A percentile compares a stretch with the other conserved stretches of the same genome.
These are phyloP conservation scores for Phataginus tetradactyla DNA, from an alignment of 2,797 vertebrate genomes.

Conservation along the genomic window DNA sequence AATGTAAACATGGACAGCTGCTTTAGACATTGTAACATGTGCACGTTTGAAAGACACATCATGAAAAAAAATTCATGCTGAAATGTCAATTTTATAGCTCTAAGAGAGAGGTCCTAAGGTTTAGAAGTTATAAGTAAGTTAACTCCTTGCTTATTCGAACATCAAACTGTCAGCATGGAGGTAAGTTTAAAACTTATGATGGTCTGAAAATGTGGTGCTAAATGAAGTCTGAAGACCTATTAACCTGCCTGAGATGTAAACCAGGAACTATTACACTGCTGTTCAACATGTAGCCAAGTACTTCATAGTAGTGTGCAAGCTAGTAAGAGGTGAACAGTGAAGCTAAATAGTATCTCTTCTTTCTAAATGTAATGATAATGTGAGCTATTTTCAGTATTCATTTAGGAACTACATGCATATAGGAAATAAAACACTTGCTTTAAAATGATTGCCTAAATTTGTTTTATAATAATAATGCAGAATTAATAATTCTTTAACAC, in stretches of 20 bases:
- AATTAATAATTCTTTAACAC: background rate
- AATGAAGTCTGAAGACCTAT: constrained; percentile 83
- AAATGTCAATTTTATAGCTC: constrained; percentile 78
- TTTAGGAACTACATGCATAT: background rate
- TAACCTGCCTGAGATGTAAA: constrained; percentile 78
- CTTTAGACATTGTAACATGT: constrained; percentile 78
- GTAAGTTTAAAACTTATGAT: constrained; percentile 76
- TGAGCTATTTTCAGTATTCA: constrained; percentile 21
- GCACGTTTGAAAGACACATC: constrained; percentile 66
- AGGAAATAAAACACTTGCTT: background rate
- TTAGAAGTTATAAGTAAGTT: constrained; percentile 84
- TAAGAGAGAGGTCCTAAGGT: constrained; percentile 76
- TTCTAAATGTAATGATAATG: background rate
- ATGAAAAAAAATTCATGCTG: constrained; percentile 60
- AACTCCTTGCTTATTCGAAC: constrained; percentile 82
- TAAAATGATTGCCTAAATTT: background rate
- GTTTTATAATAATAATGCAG: background rate
- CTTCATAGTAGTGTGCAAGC: background rate
- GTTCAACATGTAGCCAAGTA: constrained; percentile 49
- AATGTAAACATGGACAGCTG: constrained; percentile 80
- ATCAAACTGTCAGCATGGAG: constrained; percentile 85
- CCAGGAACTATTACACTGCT: constrained; percentile 32
- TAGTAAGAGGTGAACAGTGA: background rate
- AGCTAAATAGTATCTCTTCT: constrained; percentile 30
- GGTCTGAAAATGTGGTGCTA: constrained; percentile 77